phyloP scores from a whole-genome alignment of 2,797 vertebrate species.

The Pseudotriccus pelzelni region DNA sequence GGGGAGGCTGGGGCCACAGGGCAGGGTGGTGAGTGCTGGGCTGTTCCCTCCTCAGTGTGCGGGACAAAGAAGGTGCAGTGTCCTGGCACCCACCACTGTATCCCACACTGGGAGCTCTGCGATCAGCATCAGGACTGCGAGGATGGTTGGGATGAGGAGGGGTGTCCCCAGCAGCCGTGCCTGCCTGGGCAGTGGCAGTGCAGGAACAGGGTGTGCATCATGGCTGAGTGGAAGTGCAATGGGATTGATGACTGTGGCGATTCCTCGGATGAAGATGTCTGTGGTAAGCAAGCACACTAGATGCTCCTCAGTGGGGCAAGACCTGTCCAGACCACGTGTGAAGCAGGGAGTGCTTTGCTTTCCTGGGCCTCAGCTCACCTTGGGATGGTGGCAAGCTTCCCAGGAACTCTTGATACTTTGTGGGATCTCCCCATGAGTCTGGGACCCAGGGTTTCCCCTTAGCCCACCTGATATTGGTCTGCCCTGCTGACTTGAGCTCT shows the following conservation, averaged over 20 bases:
- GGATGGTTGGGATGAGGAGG: constrained; percentile 80
- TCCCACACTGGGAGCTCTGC: constrained; percentile 76
- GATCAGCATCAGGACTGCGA: constrained; percentile 80
- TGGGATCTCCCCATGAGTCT: accelerated
- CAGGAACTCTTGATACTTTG: neutral
- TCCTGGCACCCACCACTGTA: constrained; percentile 76
- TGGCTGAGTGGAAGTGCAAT: constrained; percentile 79
- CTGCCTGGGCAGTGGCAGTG: constrained; percentile 85
- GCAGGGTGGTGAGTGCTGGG: neutral
- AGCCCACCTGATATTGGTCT: neutral
- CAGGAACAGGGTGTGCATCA: constrained; percentile 81
- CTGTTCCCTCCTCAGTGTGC: constrained; percentile 65
- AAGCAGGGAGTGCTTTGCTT: neutral
- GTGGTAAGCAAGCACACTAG: constrained; percentile 73
- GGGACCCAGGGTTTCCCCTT: neutral
- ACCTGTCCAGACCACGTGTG: neutral
- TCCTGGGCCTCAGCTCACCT: neutral
- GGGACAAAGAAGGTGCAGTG: constrained; percentile 78
- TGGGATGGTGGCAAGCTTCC: neutral
- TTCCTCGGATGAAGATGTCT: constrained; percentile 84
- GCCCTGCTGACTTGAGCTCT: neutral
- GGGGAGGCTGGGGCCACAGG: too few species aligned
- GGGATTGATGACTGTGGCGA: constrained; percentile 84
- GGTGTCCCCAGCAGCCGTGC: constrained; percentile 78
- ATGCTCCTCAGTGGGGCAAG: neutral